These are phyloP conservation scores for Sinocyclocheilus anophthalmus DNA, from an alignment of 2,113 vertebrate genomes.

Conservation along the genomic window DNA sequence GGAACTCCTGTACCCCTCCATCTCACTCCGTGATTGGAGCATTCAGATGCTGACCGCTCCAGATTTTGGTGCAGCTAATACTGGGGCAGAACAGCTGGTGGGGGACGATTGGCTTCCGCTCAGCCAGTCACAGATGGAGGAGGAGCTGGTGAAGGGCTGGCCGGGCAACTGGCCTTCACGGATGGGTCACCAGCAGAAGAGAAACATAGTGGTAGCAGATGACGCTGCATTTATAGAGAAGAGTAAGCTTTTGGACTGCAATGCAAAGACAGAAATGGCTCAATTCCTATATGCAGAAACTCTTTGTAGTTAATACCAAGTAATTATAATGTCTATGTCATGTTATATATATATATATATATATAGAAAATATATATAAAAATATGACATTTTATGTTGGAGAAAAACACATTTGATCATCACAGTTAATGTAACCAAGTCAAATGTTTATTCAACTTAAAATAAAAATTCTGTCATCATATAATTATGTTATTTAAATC, in stretches of 20 bases:
- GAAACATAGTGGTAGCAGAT: conserved; percentile 84
- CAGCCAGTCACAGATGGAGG: conserved; percentile 57
- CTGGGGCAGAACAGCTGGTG: conserved; percentile 59
- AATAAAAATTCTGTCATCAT: background rate
- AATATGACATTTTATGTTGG: background rate
- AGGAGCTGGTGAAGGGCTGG: conserved; percentile 64
- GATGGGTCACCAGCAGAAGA: conserved; percentile 63
- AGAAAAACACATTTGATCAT: background rate
- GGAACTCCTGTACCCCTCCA: conserved; percentile 67
- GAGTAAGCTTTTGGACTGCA: conserved; percentile 83
- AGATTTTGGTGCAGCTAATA: conserved; percentile 54
- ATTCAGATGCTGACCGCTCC: conserved; percentile 68
- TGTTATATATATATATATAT: background rate
- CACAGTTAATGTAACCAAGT: conserved; percentile 4
- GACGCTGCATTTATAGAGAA: conserved; percentile 87
- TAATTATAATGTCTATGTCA: conserved; percentile 13
- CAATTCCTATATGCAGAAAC: conserved; percentile 85
- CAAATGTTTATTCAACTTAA: background rate
- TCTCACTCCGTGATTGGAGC: conserved; percentile 71
- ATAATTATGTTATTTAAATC: background rate
- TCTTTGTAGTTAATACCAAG: conserved; percentile 79
- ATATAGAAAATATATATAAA: background rate
- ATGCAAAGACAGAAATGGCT: conserved; percentile 90
- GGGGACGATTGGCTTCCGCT: conserved; percentile 66
- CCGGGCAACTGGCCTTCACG: conserved; percentile 59